Conservation (phyloP, 1,140 invertebrate genomes). For the Drosophila repleta region DNA sequence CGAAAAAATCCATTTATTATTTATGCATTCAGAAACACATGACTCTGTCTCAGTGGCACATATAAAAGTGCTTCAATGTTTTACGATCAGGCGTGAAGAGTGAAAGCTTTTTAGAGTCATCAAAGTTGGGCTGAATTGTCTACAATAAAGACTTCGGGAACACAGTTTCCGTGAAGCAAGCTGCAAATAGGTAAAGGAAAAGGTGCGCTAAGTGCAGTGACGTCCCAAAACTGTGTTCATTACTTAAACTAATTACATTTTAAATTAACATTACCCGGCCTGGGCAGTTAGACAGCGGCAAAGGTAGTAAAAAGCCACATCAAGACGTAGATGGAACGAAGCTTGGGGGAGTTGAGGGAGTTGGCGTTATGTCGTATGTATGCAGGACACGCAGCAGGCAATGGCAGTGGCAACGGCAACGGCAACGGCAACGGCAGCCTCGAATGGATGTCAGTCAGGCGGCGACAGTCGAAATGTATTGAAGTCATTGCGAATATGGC, state of each 20-base stretch:
- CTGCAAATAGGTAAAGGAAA: slow-evolving; percentile 43
- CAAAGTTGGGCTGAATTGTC: background rate
- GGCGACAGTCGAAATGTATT: slow-evolving; percentile 79
- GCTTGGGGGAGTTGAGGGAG: background rate
- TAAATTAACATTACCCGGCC: slow-evolving; percentile 73
- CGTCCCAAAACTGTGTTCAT: slow-evolving; percentile 73
- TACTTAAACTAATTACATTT: slow-evolving; percentile 83
- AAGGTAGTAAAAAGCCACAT: slow-evolving; percentile 62
- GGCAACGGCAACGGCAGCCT: slow-evolving; percentile 33
- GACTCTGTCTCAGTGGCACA: background rate
- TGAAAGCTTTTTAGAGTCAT: background rate
- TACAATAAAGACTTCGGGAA: background rate
- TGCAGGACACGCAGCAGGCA: slow-evolving; percentile 67
- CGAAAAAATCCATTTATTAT: too few relatives aligned
- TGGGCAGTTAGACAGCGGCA: slow-evolving; percentile 52
- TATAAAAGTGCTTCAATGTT: background rate
- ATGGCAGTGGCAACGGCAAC: slow-evolving; percentile 45
- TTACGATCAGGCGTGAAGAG: background rate
- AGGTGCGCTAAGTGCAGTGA: slow-evolving; percentile 43
- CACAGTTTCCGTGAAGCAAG: background rate
- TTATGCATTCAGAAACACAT: too few relatives aligned
- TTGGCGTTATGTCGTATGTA: slow-evolving; percentile 52
- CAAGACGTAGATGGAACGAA: slow-evolving; percentile 29
- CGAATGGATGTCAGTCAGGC: slow-evolving; percentile 59
- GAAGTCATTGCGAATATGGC: slow-evolving; percentile 81